phyloP scores from a whole-genome alignment of 1,140 invertebrate genomes.

The Drosophila jambulina region DNA sequence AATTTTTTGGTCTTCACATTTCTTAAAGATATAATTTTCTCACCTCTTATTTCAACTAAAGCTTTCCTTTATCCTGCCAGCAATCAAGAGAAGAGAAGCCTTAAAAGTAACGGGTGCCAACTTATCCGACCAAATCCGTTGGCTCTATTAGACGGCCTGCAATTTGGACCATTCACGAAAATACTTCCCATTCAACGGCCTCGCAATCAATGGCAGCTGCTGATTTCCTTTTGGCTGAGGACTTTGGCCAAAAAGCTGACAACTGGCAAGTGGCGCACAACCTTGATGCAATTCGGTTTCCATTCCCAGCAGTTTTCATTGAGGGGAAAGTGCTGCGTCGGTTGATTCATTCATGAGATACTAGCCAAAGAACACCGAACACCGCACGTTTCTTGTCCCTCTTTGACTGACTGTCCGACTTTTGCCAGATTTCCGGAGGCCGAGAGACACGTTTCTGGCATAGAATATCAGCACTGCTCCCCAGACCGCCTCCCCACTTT shows the following conservation, averaged over 20 bases:
- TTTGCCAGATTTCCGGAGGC: constrained; percentile 65
- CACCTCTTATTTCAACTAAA: neutral
- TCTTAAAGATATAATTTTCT: neutral
- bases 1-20: neutral
- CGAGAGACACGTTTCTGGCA: constrained; percentile 71
- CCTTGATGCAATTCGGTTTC: constrained; percentile 56
- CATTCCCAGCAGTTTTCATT: constrained; percentile 26
- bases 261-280: constrained; percentile 36
- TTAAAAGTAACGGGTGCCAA: constrained; percentile 11
- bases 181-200: constrained; percentile 34
- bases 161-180: constrained; percentile 56
- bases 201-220: constrained; percentile 64
- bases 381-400: constrained; percentile 14
- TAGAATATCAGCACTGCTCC: constrained; percentile 53
- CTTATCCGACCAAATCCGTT: constrained; percentile 44
- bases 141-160: constrained; percentile 42
- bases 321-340: constrained; percentile 40
- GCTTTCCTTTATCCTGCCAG: neutral
- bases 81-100: neutral
- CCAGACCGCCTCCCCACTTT: neutral
- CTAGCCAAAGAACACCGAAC: neutral
- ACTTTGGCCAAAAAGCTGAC: constrained; percentile 28
- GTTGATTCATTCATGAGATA: constrained; percentile 61
- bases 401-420: constrained; percentile 63
- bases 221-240: constrained; percentile 26